Percentiles rank a stretch among this genome's conserved stretches.
These are phyloP conservation scores for Tachysurus fulvidraco DNA, from an alignment of 2,113 vertebrate species.

Conservation along the genomic window DNA sequence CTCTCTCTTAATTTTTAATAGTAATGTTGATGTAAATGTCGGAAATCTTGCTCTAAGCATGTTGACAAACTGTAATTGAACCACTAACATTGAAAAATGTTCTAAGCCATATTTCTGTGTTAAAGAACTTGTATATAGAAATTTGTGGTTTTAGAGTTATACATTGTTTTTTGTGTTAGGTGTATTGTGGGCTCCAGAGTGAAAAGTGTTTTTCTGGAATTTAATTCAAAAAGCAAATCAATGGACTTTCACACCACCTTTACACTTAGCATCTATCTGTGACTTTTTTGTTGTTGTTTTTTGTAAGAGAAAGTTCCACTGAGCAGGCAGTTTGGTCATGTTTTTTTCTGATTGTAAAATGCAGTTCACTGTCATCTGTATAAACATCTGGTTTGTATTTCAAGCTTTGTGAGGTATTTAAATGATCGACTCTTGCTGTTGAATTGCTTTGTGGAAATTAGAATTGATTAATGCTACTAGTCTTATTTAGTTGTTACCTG, in stretches of 20 bases:
- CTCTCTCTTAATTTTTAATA: neutral
- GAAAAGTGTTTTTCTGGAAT: neutral
- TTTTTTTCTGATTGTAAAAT: slow-evolving; percentile 3
- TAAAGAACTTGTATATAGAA: slow-evolving; percentile 27
- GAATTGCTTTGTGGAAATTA: slow-evolving; percentile 14
- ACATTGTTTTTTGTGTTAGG: slow-evolving; percentile 11
- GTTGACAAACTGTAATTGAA: neutral
- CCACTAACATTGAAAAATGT: neutral
- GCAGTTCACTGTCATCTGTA: slow-evolving; percentile 8
- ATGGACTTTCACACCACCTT: neutral
- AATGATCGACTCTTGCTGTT: slow-evolving; percentile 7
- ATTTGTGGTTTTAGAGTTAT: slow-evolving; percentile 15
- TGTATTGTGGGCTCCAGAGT: slow-evolving; percentile 1
- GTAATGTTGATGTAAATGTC: neutral
- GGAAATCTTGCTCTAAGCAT: neutral
- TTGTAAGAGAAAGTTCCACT: neutral
- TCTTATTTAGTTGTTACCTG: slow-evolving; percentile 50
- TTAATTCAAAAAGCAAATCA: slow-evolving; percentile 14
- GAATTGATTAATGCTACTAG: slow-evolving; percentile 6
- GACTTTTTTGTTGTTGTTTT: neutral
- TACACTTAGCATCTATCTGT: neutral
- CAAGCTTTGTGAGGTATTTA: slow-evolving; percentile 15
- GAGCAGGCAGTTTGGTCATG: neutral
- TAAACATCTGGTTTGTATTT: slow-evolving; percentile 12
- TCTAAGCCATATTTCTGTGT: slow-evolving; percentile 45